phyloP scores from a whole-genome alignment of 1,140 invertebrate species.

The Pseudomyrmex sp. region DNA sequence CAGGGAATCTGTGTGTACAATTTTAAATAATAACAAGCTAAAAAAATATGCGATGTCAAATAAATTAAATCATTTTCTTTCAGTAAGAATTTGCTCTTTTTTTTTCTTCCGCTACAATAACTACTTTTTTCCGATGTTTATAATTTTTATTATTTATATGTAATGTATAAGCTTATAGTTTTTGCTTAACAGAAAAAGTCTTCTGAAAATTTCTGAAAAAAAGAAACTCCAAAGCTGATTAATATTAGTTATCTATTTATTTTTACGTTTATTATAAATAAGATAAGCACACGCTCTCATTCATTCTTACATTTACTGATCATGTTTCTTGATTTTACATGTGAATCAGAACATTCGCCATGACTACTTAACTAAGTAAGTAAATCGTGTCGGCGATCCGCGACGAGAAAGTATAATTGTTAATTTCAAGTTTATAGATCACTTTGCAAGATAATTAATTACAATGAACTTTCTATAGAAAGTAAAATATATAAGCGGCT shows the following conservation, averaged over 20 bases:
- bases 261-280: conserved; percentile 82
- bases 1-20: conserved; percentile 13
- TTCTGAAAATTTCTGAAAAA: neutral
- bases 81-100: neutral
- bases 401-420: neutral
- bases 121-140: neutral
- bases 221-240: neutral
- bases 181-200: too few species aligned
- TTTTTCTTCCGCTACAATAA: neutral
- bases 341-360: conserved; percentile 69
- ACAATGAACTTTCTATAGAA: conserved; percentile 34
- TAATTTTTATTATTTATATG: too few species aligned
- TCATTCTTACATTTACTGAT: conserved; percentile 81
- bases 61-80: conserved; percentile 54
- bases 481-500: neutral
- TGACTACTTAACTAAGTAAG: conserved; percentile 55
- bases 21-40: conserved; percentile 39
- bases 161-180: too few species aligned
- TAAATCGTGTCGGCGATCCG: neutral
- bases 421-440: conserved; percentile 48
- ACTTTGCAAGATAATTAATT: conserved; percentile 24
- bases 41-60: conserved; percentile 40
- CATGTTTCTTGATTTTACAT: conserved; percentile 76
- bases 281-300: conserved; percentile 83
- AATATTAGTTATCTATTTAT: conserved; percentile 69